Evolutionary conservation across 2,797 vertebrate genomes (phyloP), one percentile per base, ranked within the genome.

Genomic region (Lophura swinhoii): DNA sequence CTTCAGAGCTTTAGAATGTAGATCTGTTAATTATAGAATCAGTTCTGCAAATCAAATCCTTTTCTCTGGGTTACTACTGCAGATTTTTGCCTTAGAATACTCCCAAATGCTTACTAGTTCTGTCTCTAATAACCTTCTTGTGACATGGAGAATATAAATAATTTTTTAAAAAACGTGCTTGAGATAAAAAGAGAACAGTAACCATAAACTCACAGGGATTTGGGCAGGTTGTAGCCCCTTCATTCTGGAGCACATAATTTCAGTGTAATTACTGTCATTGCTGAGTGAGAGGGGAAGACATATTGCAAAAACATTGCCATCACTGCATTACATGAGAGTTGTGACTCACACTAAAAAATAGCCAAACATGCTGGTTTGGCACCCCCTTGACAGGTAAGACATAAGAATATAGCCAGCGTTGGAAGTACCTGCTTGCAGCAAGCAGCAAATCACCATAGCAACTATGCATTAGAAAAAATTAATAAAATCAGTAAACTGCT

Each of bases 361-460:
- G 23, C n/a, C 85, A 87, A 78, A 68, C 18, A 18, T 68, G 49
- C 64, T 95, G 67, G 84, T 41, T 68, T 87, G 58, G 60, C 66
- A 94, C 14, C 41, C 51, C 31, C 60, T 77, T 84, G 94, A 83
- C 84, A 95, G 55, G 33, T 86, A 64, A 88, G 90, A 93, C 81
- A 51, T 77, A 93, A 49, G 68, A 90, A 84, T 75, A 73, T 59
- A 92, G 85, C 39, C 76, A 58, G 26, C 37, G 31, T 62, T 84
- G n/a, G 77, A 94, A 83, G 59, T n/a, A 39, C 60, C 31, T 88
- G 63, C 46, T 91, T 89, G 72, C 67, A 93, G 60, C 63, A 87
- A 77, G 55, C 60, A 59, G 63, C 66, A 91, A 88, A 92, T 96
- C 75, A 86, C 93, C 91, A 88, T 68, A 89, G 91, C 79, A 96